These are phyloP conservation scores for Pyxicephalus adspersus DNA, from an alignment of 2,113 vertebrate species.

Conservation along the genomic window DNA sequence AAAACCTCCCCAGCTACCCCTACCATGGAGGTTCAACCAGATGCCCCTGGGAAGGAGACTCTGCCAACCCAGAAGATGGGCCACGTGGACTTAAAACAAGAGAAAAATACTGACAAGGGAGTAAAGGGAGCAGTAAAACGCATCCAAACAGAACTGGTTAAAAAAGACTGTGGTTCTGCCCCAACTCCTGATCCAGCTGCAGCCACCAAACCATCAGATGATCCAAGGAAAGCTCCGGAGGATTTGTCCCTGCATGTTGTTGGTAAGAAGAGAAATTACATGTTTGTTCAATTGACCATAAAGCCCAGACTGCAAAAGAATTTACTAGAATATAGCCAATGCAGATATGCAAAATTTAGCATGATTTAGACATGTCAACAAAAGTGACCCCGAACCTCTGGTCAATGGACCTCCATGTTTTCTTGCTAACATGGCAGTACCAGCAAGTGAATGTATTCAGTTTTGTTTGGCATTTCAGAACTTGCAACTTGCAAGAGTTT, in stretches of 20 bases:
- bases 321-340: too few relatives aligned
- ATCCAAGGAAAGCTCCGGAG: neutral
- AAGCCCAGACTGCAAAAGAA: too few relatives aligned
- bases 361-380: too few relatives aligned
- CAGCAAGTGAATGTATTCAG: too few relatives aligned
- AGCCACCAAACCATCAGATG: neutral
- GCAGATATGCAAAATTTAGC: too few relatives aligned
- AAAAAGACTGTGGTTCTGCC: neutral
- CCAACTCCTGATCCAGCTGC: neutral
- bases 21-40: conserved; percentile 46
- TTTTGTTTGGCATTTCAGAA: too few relatives aligned
- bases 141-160: neutral
- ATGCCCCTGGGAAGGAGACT: fast-evolving
- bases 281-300: too few relatives aligned
- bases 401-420: too few relatives aligned
- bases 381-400: too few relatives aligned
- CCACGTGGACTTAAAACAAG: conserved; percentile 39
- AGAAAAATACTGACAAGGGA: conserved; percentile 37
- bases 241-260: conserved; percentile 9
- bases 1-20: conserved; percentile 8
- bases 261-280: neutral
- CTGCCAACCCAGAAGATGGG: neutral
- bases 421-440: too few relatives aligned
- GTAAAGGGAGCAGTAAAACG: neutral
- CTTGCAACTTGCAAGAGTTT: too few relatives aligned